Conservation (phyloP, 2,113 vertebrate genomes). For the Myrmecobius fasciatus region DNA sequence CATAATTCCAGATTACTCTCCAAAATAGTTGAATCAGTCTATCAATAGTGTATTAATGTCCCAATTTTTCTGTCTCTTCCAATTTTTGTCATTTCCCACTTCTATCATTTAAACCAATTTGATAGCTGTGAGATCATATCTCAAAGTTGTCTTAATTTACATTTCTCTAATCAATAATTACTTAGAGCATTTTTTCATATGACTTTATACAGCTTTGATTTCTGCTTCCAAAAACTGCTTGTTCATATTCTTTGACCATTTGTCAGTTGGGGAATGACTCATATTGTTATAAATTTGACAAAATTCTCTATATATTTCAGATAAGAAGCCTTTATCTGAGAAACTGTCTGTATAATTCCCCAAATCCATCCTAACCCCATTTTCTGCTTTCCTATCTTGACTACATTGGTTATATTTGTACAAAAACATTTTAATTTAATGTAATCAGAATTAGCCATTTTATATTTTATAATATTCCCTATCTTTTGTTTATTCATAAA, state of each 20-base stretch:
- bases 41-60: neutral
- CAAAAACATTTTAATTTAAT: neutral
- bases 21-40: neutral
- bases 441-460: neutral
- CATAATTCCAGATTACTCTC: neutral
- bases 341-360: neutral
- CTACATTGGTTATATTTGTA: neutral
- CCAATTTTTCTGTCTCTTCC: neutral
- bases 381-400: neutral
- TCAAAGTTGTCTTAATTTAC: neutral
- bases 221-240: neutral
- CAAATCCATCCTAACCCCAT: neutral
- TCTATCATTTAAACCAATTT: neutral
- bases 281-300: neutral
- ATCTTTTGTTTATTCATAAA: neutral
- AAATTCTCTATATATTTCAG: neutral
- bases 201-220: neutral
- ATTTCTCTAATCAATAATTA: neutral
- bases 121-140: neutral
- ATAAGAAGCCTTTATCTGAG: neutral
- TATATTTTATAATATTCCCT: neutral
- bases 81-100: neutral
- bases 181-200: neutral
- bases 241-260: neutral
- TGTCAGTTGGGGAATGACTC: neutral